These are phyloP conservation scores for Quadroppia sp. DNA, from an alignment of 2,888 invertebrate species.

Conservation along the genomic window DNA sequence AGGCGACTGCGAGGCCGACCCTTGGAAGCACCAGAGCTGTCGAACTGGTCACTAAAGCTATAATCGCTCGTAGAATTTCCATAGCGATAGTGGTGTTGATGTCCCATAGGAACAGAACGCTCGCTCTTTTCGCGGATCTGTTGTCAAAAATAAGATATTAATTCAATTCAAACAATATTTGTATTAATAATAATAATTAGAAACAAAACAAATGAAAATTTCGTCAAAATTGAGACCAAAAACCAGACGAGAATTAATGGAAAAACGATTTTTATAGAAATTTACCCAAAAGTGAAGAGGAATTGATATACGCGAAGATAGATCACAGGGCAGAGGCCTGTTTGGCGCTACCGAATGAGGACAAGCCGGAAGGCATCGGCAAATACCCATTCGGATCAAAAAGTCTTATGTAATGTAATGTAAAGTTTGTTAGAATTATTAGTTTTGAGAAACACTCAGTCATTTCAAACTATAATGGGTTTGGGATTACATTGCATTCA, in stretches of 20 bases:
- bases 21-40: constrained; percentile 43
- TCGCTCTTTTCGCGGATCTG: constrained; percentile 89
- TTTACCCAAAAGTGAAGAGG: constrained; percentile 42
- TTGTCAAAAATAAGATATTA: constrained; percentile 15
- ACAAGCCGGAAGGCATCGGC: constrained; percentile 40
- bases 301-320: constrained; percentile 42
- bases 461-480: neutral
- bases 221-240: constrained; percentile 4
- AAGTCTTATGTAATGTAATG: constrained; percentile 31
- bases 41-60: constrained; percentile 46
- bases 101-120: constrained; percentile 79
- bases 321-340: constrained; percentile 40
- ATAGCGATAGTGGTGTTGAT: constrained; percentile 58
- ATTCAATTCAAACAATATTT: too few relatives aligned
- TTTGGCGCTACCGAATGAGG: constrained; percentile 18
- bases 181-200: neutral
- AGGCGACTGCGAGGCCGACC: constrained; percentile 47
- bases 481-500: constrained; percentile 2
- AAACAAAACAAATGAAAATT: constrained; percentile 11
- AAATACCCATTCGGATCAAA: constrained; percentile 35
- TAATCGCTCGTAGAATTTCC: constrained; percentile 61
- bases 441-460: neutral
- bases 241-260: constrained; percentile 7
- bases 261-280: neutral
- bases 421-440: constrained; percentile 18